Conservation (phyloP, 2,113 vertebrate genomes). For the Macquaria australasica region DNA sequence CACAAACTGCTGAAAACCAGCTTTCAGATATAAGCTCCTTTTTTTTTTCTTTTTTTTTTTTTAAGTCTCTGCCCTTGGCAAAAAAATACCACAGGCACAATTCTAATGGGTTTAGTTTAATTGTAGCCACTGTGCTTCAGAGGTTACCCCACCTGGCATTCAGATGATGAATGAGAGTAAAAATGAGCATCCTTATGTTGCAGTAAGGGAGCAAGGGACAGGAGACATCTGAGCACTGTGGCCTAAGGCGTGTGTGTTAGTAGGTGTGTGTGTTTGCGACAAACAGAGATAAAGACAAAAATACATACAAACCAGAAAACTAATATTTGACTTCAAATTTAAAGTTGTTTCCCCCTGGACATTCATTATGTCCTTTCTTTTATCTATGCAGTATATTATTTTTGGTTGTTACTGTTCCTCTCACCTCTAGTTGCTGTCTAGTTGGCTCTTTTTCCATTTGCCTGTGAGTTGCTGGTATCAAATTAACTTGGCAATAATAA, state of each 20-base stretch:
- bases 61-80: slow-evolving; percentile 24
- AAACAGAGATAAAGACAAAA: slow-evolving; percentile 4
- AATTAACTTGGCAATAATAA: slow-evolving; percentile 20
- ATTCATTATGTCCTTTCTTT: slow-evolving; percentile 28
- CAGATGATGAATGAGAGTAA: slow-evolving; percentile 61
- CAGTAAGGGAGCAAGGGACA: slow-evolving; percentile 38
- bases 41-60: slow-evolving; percentile 9
- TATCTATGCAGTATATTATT: slow-evolving; percentile 3
- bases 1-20: not conserved
- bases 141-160: slow-evolving; percentile 43
- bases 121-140: slow-evolving; percentile 54
- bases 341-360: not conserved
- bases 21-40: not conserved
- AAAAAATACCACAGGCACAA: slow-evolving; percentile 34
- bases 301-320: not conserved
- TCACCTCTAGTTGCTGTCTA: slow-evolving; percentile 18
- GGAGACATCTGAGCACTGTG: slow-evolving; percentile 26
- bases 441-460: slow-evolving; percentile 16
- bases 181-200: slow-evolving; percentile 48
- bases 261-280: not conserved
- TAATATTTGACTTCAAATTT: slow-evolving; percentile 34
- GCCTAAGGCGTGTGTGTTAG: not conserved
- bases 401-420: slow-evolving; percentile 21
- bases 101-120: slow-evolving; percentile 63
- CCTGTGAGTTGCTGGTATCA: not conserved